Conservation (phyloP, 2,113 vertebrate genomes). For the Sinocyclocheilus anophthalmus region DNA sequence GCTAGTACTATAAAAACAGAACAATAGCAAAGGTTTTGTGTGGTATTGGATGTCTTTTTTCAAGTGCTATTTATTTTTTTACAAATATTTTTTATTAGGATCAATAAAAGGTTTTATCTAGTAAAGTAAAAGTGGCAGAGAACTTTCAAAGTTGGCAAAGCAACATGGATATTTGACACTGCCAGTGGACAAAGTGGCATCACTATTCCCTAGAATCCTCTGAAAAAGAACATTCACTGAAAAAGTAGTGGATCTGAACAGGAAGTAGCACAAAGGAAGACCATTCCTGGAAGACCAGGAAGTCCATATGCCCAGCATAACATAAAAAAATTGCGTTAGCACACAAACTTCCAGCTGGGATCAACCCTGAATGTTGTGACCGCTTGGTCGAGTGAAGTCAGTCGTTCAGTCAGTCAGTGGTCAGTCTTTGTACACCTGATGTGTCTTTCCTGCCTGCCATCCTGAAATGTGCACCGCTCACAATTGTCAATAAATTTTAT, state of each 20-base stretch:
- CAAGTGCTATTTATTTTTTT: background rate
- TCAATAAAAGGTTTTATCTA: background rate
- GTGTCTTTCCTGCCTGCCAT: slow-evolving; percentile 40
- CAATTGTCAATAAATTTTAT: too few species aligned
- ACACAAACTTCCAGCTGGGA: slow-evolving; percentile 59
- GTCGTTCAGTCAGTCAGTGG: slow-evolving; percentile 50
- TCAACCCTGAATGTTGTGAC: slow-evolving; percentile 77
- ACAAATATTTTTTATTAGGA: background rate
- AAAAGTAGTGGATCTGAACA: slow-evolving; percentile 59
- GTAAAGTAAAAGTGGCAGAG: slow-evolving; percentile 62
- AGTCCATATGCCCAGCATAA: slow-evolving; percentile 63
- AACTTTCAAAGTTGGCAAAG: slow-evolving; percentile 64
- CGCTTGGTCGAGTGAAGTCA: slow-evolving; percentile 50
- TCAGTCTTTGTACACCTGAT: slow-evolving; percentile 8
- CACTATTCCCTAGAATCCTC: slow-evolving; percentile 63
- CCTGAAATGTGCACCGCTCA: background rate
- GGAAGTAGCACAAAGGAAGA: slow-evolving; percentile 61
- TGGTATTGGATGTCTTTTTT: background rate
- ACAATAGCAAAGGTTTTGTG: background rate
- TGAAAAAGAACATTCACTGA: slow-evolving; percentile 64
- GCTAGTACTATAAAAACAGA: background rate
- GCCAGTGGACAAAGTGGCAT: slow-evolving; percentile 70
- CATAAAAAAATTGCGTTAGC: slow-evolving; percentile 55
- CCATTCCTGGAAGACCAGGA: slow-evolving; percentile 12
- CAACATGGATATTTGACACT: slow-evolving; percentile 76